phyloP scores from a whole-genome alignment of 2,113 vertebrate genomes.

The Equus przewalskii region DNA sequence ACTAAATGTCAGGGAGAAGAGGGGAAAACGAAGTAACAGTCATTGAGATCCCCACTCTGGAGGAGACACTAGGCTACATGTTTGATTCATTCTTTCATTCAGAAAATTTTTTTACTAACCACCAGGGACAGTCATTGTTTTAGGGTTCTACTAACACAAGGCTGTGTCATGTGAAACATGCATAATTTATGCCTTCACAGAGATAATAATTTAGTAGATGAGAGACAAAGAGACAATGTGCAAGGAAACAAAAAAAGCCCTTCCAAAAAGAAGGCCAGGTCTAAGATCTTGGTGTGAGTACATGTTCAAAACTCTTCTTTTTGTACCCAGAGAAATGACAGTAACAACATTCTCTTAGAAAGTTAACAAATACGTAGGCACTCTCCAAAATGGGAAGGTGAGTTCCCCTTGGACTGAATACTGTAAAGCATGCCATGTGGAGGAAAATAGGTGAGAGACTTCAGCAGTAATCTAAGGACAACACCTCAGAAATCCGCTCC shows the following conservation, averaged over 20 bases:
- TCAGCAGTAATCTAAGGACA: background rate
- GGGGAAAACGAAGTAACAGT: background rate
- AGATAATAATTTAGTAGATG: background rate
- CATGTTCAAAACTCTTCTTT: background rate
- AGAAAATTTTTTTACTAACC: background rate
- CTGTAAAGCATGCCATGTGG: background rate
- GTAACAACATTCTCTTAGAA: background rate
- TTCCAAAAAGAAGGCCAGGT: background rate
- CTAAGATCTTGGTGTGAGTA: background rate
- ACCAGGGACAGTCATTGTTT: background rate
- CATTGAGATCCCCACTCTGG: background rate
- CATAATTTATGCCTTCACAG: background rate
- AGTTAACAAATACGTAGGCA: background rate
- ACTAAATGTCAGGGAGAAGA: background rate
- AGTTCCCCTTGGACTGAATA: background rate
- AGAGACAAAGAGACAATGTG: background rate
- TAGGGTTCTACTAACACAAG: background rate
- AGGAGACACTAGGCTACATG: background rate
- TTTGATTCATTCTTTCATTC: background rate
- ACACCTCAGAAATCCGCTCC: background rate
- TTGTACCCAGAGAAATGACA: background rate
- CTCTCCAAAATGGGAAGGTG: background rate
- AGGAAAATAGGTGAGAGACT: background rate
- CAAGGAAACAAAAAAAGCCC: background rate
- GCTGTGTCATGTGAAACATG: background rate